Conservation (phyloP, 2,888 invertebrate species). For the Anaspis maculata region DNA sequence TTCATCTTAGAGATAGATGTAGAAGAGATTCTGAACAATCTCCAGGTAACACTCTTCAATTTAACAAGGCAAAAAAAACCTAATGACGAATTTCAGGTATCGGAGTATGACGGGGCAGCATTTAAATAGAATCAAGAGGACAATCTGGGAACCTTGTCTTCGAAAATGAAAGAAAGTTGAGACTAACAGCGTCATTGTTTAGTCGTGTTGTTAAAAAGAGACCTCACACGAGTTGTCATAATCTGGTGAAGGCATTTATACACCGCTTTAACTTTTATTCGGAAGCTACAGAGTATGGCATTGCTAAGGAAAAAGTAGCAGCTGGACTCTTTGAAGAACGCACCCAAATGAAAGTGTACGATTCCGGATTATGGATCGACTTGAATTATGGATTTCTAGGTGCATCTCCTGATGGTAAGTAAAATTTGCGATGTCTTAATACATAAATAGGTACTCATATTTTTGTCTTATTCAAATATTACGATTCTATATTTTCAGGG, state of each 20-base stretch:
- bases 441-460: too few relatives aligned
- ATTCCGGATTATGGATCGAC: constrained; percentile 1
- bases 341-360: background rate
- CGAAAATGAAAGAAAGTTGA: constrained; percentile 6
- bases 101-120: constrained; percentile 1
- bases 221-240: constrained; percentile 12
- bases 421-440: too few relatives aligned
- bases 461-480: too few relatives aligned
- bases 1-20: too few relatives aligned
- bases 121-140: constrained; percentile 6
- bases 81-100: background rate
- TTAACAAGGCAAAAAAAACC: too few relatives aligned
- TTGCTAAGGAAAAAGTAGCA: constrained; percentile 11
- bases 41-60: too few relatives aligned
- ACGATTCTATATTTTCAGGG: too few relatives aligned
- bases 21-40: too few relatives aligned
- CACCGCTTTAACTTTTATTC: constrained; percentile 4
- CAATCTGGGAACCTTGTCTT: constrained; percentile 12
- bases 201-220: constrained; percentile 10
- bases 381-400: background rate
- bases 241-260: constrained; percentile 12
- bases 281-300: constrained; percentile 15
- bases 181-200: constrained; percentile 16
- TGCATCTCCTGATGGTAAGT: constrained; percentile 3
- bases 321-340: background rate